phyloP scores from a whole-genome alignment of 2,888 invertebrate genomes.

The Leucophora obtusa region DNA sequence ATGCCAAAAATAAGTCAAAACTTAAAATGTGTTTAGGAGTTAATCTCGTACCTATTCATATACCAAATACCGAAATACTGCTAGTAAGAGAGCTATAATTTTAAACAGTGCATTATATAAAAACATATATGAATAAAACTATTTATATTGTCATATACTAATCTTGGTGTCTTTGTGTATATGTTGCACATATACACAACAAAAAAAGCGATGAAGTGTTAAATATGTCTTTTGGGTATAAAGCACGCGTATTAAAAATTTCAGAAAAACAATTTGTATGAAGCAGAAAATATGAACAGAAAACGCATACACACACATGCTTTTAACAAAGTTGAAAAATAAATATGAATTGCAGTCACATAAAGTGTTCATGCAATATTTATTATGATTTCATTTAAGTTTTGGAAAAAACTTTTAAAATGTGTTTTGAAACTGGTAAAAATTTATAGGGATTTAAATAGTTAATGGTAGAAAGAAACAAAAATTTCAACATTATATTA shows the following conservation, averaged over 20 bases:
- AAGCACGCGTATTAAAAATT: not conserved
- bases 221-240: slow-evolving; percentile 16
- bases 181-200: not conserved
- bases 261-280: not conserved
- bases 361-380: not conserved
- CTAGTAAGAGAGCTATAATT: no score
- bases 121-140: slow-evolving; percentile 1
- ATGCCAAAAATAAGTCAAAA: no score
- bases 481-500: no score
- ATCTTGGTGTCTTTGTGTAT: not conserved
- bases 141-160: not conserved
- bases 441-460: not conserved
- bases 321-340: not conserved
- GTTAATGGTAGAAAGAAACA: no score
- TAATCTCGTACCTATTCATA: no score
- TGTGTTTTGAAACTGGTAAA: not conserved
- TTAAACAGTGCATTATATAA: no score
- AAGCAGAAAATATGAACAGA: not conserved
- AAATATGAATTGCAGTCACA: not conserved
- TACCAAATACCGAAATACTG: no score
- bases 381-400: not conserved
- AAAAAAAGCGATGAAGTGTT: not conserved
- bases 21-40: no score
- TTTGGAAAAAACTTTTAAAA: not conserved
- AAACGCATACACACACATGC: not conserved